phyloP scores from a whole-genome alignment of 2,888 invertebrate species.

The Dioctria rufipes region DNA sequence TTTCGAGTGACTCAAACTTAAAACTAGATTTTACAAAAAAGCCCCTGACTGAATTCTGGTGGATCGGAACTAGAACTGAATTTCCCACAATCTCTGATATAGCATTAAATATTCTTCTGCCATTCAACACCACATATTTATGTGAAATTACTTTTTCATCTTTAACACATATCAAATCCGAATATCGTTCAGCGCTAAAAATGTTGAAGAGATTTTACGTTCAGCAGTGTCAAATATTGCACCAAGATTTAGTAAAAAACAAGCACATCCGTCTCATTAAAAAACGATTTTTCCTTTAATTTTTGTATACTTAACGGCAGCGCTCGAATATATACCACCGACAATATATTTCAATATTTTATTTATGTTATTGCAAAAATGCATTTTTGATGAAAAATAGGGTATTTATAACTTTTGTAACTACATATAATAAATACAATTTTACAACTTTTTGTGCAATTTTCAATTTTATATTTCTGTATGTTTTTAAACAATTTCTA shows the following conservation, averaged over 20 bases:
- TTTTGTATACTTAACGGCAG: too few species aligned
- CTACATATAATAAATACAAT: constrained; percentile 2
- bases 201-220: too few species aligned
- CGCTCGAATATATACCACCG: too few species aligned
- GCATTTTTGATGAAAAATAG: too few species aligned
- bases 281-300: too few species aligned
- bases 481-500: constrained; percentile 20
- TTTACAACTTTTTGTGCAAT: constrained; percentile 24
- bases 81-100: constrained; percentile 23
- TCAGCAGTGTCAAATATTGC: too few species aligned
- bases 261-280: too few species aligned
- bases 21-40: constrained; percentile 14
- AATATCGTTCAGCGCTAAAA: too few species aligned
- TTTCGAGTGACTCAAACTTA: constrained; percentile 24
- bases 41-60: constrained; percentile 21
- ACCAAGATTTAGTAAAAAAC: too few species aligned
- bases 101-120: constrained; percentile 15
- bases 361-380: too few species aligned
- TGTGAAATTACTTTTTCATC: constrained; percentile 18
- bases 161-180: constrained; percentile 26
- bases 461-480: constrained; percentile 25
- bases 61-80: constrained; percentile 24
- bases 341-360: too few species aligned
- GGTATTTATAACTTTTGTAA: too few species aligned
- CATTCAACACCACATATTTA: constrained; percentile 33